Evolutionary conservation across 1,140 invertebrate species (phyloP).

Genomic region (Mesaphorura yosii): DNA sequence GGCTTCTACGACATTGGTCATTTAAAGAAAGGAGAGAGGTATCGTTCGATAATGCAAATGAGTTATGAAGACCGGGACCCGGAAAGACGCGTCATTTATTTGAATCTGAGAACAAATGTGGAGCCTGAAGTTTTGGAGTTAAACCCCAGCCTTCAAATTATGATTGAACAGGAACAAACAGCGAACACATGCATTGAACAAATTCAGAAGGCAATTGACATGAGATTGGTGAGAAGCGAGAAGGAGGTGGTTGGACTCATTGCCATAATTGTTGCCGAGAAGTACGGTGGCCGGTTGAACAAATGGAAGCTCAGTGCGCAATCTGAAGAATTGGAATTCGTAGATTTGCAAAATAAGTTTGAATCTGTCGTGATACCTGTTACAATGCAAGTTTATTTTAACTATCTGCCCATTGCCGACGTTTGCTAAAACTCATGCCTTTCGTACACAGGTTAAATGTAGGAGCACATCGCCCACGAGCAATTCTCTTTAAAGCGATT

Average conservation of each 20-base stretch:
- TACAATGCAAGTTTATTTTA: neutral
- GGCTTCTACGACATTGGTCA: conserved; percentile 15
- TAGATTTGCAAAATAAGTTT: conserved; percentile 19
- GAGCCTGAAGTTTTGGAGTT: neutral
- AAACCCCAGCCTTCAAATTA: conserved; percentile 4
- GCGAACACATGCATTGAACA: conserved; percentile 4
- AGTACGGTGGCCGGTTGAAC: conserved; percentile 20
- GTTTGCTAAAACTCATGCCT: neutral
- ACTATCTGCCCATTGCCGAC: no score
- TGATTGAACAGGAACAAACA: conserved; percentile 2
- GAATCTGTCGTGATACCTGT: conserved; percentile 16
- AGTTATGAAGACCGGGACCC: neutral
- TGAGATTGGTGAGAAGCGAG: conserved; percentile 3
- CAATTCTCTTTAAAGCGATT: conserved; percentile 23
- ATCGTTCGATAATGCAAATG: neutral
- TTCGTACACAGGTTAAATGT: neutral
- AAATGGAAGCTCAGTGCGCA: conserved; percentile 20
- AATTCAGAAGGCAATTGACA: neutral
- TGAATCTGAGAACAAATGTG: neutral
- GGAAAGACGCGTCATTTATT: conserved; percentile 6
- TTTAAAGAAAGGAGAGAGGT: neutral
- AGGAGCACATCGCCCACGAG: conserved; percentile 23
- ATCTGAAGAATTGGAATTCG: conserved; percentile 24
- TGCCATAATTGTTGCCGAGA: conserved; percentile 11
- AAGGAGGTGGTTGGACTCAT: conserved; percentile 14